phyloP scores from a whole-genome alignment of 2,888 invertebrate species.

The Chalcis sispes region DNA sequence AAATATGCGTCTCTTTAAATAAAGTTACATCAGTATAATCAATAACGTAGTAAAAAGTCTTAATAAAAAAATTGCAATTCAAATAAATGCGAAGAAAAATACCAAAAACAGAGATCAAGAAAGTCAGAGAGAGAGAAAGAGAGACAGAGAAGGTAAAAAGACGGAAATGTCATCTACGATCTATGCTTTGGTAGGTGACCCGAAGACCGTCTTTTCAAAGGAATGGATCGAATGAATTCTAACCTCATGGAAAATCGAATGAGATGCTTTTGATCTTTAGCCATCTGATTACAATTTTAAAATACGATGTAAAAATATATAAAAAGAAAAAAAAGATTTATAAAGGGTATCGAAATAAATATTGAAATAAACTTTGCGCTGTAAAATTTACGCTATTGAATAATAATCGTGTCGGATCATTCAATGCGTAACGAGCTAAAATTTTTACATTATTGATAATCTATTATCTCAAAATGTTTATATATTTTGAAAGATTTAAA shows the following conservation, averaged over 20 bases:
- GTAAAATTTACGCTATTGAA: too few relatives aligned
- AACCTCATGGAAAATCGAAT: conserved; percentile 36
- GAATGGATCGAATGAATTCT: conserved; percentile 1
- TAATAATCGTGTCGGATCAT: too few relatives aligned
- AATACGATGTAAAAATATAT: too few relatives aligned
- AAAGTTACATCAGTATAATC: too few relatives aligned
- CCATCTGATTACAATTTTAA: conserved; percentile 16
- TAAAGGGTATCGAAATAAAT: too few relatives aligned
- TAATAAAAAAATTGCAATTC: conserved; percentile 14
- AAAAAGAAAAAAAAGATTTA: background rate
- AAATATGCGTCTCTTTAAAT: too few relatives aligned
- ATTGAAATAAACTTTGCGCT: too few relatives aligned
- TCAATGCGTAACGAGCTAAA: too few relatives aligned
- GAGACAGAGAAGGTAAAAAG: background rate
- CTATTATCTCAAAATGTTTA: too few relatives aligned
- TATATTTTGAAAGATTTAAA: too few relatives aligned
- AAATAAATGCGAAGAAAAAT: background rate
- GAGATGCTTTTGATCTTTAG: conserved; percentile 28
- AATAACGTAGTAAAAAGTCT: too few relatives aligned
- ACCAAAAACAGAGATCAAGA: background rate
- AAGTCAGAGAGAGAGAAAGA: background rate
- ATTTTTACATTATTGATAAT: too few relatives aligned
- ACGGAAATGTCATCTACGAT: conserved; percentile 5
- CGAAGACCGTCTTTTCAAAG: conserved; percentile 33
- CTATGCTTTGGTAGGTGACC: background rate